Base-by-base conservation (phyloP, 2,113 vertebrate genomes). In the Sciurus niger region DNA sequence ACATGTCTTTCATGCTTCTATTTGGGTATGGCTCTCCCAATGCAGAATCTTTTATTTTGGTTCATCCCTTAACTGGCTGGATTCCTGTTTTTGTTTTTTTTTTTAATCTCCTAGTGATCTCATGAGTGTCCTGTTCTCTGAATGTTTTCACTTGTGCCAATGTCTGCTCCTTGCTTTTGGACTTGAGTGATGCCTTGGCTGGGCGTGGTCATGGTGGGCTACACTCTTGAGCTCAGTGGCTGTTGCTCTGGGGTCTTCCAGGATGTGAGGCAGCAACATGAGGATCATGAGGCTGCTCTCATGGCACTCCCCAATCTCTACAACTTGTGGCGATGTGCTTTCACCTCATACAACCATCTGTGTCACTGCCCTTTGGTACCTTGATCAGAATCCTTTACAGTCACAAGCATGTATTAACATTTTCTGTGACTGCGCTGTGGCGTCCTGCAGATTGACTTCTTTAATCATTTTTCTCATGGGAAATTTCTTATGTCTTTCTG, bases 271-370 rank as follows among this genome's bases (percentile, higher is more conserved):
- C 7, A 32, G 1, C 2, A 10, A 1, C 37, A 37, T 37, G 34
- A 58, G 34, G 53, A 82, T 22, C 43, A 16, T 83, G n/a, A 63
- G n/a, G 6, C 28, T n/a, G 65, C 9, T 72, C 74, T 40, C 8
- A 60, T 80, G 37, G 17, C 10, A 6, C 0, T 0, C 1, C 68
- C n/a, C 8, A 14, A 4, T 70, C 30, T 13, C 16, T 14, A 12
- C 25, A 7, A 0, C 10, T 90, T 73, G 24, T 72, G 46, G 4
- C 37, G 24, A 40, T 60, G 28, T 65, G 20, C 32, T 51, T 87
- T 87, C 76, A 18, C 11, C 48, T 24, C 34, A 1, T 51, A 0
- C 43, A 80, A 25, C 37, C 93, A 32, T 32, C 22, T 92, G 48
- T 73, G 46, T 48, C 84, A 16, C 9, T 80, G 53, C 48, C 8